phyloP scores from a whole-genome alignment of 2,888 invertebrate species.

The Aleiodes leptofemur region DNA sequence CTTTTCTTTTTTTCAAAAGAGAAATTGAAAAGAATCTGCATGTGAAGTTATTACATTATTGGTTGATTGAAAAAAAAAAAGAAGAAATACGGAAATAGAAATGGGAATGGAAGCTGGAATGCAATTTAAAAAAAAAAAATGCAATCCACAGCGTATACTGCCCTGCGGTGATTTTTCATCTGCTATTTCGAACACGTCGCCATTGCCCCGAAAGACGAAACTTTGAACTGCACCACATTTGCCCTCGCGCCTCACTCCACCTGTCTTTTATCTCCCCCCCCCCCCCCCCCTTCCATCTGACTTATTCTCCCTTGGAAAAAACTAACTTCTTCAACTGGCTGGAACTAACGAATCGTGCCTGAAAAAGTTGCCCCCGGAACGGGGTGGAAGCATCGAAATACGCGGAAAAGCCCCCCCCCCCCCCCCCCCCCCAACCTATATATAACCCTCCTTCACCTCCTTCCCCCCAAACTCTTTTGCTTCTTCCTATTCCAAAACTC shows the following conservation, averaged over 20 bases:
- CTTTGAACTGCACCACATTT: constrained; percentile 52
- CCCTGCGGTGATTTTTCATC: constrained; percentile 61
- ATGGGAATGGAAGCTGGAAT: background rate
- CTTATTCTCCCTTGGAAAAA: constrained; percentile 48
- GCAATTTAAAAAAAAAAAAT: constrained; percentile 27
- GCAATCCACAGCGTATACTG: constrained; percentile 34
- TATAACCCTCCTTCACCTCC: background rate
- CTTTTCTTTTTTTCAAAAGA: background rate
- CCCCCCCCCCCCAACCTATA: constrained; percentile 35
- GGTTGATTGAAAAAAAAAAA: background rate
- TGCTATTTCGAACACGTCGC: constrained; percentile 64
- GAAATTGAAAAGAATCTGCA: constrained; percentile 24
- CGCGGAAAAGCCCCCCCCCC: constrained; percentile 46
- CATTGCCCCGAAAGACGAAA: constrained; percentile 56
- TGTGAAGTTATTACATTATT: constrained; percentile 6
- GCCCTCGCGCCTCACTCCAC: constrained; percentile 3
- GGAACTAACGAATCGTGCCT: constrained; percentile 62
- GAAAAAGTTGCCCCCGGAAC: constrained; percentile 56
- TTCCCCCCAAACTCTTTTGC: background rate
- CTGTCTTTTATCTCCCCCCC: background rate
- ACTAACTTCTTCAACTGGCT: constrained; percentile 55
- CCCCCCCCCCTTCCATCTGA: background rate
- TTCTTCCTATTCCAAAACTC: background rate
- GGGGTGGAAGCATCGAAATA: constrained; percentile 45
- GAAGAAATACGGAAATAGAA: background rate